Percentiles rank a stretch among this genome's conserved stretches.
phyloP scores from a whole-genome alignment of 2,888 invertebrate genomes.

The Hydrotaea cyrtoneurina region DNA sequence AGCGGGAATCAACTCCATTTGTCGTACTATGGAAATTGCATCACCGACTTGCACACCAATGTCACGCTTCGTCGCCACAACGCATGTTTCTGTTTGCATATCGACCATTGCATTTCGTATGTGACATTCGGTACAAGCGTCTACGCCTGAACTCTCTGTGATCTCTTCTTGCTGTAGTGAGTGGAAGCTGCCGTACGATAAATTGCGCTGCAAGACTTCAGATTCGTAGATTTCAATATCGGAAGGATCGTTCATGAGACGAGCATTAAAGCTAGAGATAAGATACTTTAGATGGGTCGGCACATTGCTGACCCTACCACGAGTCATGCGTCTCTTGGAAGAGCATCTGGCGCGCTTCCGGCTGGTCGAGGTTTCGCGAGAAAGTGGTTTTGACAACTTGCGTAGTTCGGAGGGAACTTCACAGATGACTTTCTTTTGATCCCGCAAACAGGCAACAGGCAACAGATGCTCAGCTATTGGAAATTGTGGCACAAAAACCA shows the following conservation, averaged over 20 bases:
- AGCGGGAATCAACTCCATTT: slow-evolving; percentile 69
- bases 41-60: slow-evolving; percentile 72
- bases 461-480: slow-evolving; percentile 40
- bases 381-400: slow-evolving; percentile 53
- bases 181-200: slow-evolving; percentile 72
- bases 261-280: slow-evolving; percentile 42
- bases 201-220: slow-evolving; percentile 65
- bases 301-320: slow-evolving; percentile 23
- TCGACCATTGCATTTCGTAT: slow-evolving; percentile 54
- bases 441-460: too few relatives aligned
- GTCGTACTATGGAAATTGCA: slow-evolving; percentile 53
- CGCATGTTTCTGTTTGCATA: slow-evolving; percentile 60
- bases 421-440: slow-evolving; percentile 64
- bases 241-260: slow-evolving; percentile 55
- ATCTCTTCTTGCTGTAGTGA: slow-evolving; percentile 68
- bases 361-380: neutral
- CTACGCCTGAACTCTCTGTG: neutral
- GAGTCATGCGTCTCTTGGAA: slow-evolving; percentile 32
- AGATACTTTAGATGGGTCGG: slow-evolving; percentile 67
- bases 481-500: slow-evolving; percentile 66
- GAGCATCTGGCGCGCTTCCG: slow-evolving; percentile 18
- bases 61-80: slow-evolving; percentile 63
- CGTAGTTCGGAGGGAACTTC: slow-evolving; percentile 73
- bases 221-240: slow-evolving; percentile 61
- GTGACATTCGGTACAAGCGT: slow-evolving; percentile 69